Conservation (phyloP, 1,140 invertebrate species). For the Teleogryllus occipitalis region DNA sequence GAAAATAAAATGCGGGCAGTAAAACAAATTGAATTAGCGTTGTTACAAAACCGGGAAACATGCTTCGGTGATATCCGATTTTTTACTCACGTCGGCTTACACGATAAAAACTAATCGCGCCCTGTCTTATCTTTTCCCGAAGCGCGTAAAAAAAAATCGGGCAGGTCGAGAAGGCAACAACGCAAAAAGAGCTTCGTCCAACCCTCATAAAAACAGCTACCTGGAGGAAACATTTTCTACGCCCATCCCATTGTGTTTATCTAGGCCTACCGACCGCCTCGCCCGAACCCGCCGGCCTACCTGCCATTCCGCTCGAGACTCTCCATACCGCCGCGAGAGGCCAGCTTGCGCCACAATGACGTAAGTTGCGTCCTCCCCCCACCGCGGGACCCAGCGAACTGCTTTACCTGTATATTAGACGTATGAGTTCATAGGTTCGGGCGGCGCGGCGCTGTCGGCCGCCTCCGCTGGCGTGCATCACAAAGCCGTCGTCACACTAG, state of each 20-base stretch:
- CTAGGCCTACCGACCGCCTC: background rate
- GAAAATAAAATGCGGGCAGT: too few relatives aligned
- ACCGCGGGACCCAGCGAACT: background rate
- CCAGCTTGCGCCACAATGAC: background rate
- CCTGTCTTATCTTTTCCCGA: too few relatives aligned
- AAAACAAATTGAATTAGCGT: too few relatives aligned
- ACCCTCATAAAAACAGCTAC: background rate
- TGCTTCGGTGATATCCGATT: too few relatives aligned
- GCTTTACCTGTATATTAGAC: slow-evolving; percentile 1
- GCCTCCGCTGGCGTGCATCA: background rate
- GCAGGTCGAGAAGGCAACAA: background rate
- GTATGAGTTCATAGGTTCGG: slow-evolving; percentile 3
- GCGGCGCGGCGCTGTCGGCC: background rate
- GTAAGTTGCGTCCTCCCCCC: background rate
- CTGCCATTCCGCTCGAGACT: background rate
- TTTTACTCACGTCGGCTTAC: too few relatives aligned
- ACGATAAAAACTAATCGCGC: too few relatives aligned
- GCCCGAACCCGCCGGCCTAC: background rate
- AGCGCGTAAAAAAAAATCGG: background rate
- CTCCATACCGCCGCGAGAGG: background rate
- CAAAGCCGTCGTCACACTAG: background rate
- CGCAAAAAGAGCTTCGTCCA: background rate
- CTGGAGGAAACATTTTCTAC: background rate
- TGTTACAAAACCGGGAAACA: too few relatives aligned
- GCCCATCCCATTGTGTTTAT: background rate